These are phyloP conservation scores for Shinisaurus crocodilurus DNA, from an alignment of 2,113 vertebrate genomes.

Conservation along the genomic window DNA sequence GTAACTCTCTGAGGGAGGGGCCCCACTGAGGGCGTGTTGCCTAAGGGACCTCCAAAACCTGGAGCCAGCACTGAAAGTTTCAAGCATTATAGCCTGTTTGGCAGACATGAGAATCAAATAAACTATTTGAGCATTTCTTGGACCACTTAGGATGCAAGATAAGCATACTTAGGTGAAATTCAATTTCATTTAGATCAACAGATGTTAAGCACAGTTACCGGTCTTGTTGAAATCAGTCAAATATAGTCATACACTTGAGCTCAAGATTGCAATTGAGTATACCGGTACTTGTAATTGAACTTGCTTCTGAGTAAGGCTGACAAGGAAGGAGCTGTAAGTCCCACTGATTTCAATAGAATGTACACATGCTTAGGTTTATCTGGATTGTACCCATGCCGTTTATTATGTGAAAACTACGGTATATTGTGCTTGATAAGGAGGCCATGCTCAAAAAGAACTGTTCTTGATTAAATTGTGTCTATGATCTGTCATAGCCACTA, in stretches of 20 bases:
- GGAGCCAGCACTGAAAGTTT: neutral
- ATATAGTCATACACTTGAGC: neutral
- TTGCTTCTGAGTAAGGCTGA: neutral
- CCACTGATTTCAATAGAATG: neutral
- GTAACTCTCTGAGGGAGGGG: too few species aligned
- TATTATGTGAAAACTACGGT: neutral
- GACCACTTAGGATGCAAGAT: neutral
- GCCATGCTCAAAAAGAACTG: neutral
- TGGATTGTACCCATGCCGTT: neutral
- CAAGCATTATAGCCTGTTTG: neutral
- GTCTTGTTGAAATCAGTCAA: neutral
- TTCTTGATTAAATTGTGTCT: fast-evolving
- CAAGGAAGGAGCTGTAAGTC: neutral
- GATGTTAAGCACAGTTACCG: neutral
- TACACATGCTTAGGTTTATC: neutral
- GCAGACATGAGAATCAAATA: neutral
- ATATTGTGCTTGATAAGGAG: neutral
- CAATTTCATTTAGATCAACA: neutral
- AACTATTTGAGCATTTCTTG: neutral
- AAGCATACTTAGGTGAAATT: neutral
- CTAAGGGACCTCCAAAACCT: too few species aligned
- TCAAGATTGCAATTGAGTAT: neutral
- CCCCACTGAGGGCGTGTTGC: too few species aligned
- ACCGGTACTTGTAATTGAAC: neutral
- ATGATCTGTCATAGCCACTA: neutral